Base-by-base conservation (phyloP, 2,888 invertebrate species). In the Gibbula magus region DNA sequence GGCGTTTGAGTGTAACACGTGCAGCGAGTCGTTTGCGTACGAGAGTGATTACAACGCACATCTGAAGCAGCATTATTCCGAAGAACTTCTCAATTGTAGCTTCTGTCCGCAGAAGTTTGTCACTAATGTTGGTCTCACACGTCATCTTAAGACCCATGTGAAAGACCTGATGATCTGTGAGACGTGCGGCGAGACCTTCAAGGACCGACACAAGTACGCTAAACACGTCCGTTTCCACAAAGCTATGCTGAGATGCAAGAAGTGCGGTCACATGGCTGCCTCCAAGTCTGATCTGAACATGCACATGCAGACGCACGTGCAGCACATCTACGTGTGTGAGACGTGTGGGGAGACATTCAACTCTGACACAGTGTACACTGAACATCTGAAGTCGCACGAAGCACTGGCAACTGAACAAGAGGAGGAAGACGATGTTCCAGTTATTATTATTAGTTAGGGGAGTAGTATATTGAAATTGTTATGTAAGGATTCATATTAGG, bases 261-360 rank as follows among this genome's bases (percentile, higher is more conserved):
- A 61, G 61, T 61, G 61, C 7, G 61, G 61, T 16, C 25, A 29
- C 61, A 29, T 61, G 61, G 25, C 29, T 22, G 29, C 61, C 61
- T 25, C 29, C 18, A 25, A 29, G 61, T 16, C 29, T 3, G 61
- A 61, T 25, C 61, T 61, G 13, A 29, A 61, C 29, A 25, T n/a
- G 10, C 61, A 61, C 61, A 61, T 61, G 61, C 25, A 61, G 61
- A 61, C 61, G 10, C 61, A 61, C 16, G 61, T 61, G 61, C 61
- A 61, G 18, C 61, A 61, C 61, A 61, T 61, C 25, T 61, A 61
- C 61, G 61, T 61, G 61, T 61, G 61, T 10, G 61, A 61, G 29
- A 61, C 61, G 13, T 61, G 61, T 18, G 16, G 61, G 4, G 61
- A 61, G 25, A 61, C 61, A 16, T 61, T 61, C 29, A 61, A 16